These are phyloP conservation scores for Delichon dasypus DNA, from an alignment of 2,797 vertebrate genomes.

Conservation along the genomic window DNA sequence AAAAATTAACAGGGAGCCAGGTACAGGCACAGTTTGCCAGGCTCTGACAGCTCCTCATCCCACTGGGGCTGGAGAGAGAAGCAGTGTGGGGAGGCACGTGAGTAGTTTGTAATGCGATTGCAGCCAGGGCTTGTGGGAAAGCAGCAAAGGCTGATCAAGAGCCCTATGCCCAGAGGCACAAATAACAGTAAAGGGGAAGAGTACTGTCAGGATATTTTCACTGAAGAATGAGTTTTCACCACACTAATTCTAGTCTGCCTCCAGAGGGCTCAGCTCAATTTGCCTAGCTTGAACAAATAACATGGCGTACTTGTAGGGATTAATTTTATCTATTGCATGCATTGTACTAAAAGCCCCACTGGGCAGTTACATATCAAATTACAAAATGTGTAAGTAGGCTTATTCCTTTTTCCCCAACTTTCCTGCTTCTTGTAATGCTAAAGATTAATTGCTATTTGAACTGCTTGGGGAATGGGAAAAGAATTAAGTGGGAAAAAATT, in stretches of 20 bases:
- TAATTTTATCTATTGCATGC: slow-evolving; percentile 41
- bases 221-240: slow-evolving; percentile 19
- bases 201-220: neutral
- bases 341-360: slow-evolving; percentile 52
- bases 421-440: slow-evolving; percentile 5
- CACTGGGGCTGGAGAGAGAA: neutral
- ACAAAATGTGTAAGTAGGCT: neutral
- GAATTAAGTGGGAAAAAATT: neutral
- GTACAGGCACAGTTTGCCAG: neutral
- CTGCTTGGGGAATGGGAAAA: neutral
- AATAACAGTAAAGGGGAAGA: neutral
- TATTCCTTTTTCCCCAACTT: neutral
- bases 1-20: neutral
- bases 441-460: slow-evolving; percentile 44
- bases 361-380: slow-evolving; percentile 49
- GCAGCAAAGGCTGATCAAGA: neutral
- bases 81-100: rapidly evolving
- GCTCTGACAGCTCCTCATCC: neutral
- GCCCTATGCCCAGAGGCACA: neutral
- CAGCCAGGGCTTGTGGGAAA: neutral
- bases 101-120: neutral
- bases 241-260: slow-evolving; percentile 18
- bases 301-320: neutral
- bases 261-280: slow-evolving; percentile 38
- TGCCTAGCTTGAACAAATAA: slow-evolving; percentile 44